Evolutionary conservation across 2,113 vertebrate species (phyloP).

Genomic region (Ginglymostoma cirratum): DNA sequence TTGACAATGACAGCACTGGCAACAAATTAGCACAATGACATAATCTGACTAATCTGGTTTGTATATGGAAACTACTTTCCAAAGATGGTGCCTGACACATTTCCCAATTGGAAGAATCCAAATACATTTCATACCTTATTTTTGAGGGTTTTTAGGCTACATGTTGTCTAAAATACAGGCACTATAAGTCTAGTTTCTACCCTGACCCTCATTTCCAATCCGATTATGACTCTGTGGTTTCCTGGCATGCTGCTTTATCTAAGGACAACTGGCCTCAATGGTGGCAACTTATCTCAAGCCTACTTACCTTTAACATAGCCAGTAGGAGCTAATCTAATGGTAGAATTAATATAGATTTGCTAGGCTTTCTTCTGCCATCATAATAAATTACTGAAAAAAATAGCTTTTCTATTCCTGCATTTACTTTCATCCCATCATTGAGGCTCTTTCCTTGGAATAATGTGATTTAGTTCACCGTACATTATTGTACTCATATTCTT

Average conservation of each 20-base stretch:
- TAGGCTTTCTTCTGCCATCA: not conserved
- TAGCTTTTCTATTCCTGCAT: not conserved
- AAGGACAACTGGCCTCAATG: not conserved
- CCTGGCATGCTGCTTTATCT: not conserved
- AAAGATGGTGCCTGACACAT: too few relatives aligned
- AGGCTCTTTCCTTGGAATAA: not conserved
- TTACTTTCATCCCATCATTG: not conserved
- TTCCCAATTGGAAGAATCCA: too few relatives aligned
- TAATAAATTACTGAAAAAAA: slow-evolving; percentile 25
- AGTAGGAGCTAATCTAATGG: not conserved
- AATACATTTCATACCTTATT: too few relatives aligned
- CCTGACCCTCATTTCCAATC: too few relatives aligned
- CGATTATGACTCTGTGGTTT: not conserved
- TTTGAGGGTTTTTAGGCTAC: too few relatives aligned
- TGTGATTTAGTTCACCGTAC: not conserved
- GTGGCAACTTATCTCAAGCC: slow-evolving; percentile 14
- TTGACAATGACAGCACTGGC: too few relatives aligned
- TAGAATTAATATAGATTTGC: not conserved
- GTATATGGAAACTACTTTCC: too few relatives aligned
- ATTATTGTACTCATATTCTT: not conserved
- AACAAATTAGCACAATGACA: too few relatives aligned
- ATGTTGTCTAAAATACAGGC: too few relatives aligned
- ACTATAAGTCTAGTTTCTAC: too few relatives aligned
- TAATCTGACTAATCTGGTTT: too few relatives aligned
- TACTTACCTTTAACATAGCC: not conserved